A percentile compares a stretch with the other conserved stretches of the same genome.
Conservation (phyloP, 2,888 invertebrate genomes). For the Melipona bicolor region DNA sequence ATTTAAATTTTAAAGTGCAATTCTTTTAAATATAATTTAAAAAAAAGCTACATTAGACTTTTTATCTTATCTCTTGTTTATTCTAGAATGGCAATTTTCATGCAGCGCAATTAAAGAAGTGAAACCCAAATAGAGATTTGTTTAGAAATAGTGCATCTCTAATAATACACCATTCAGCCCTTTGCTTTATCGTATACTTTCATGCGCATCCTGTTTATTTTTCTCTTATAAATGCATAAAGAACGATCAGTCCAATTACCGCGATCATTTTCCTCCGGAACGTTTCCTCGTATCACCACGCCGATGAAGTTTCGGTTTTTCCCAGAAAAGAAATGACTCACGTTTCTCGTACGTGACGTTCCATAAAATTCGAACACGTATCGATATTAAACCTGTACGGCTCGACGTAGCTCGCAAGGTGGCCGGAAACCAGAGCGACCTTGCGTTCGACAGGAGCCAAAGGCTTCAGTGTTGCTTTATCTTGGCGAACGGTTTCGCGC, state of each 20-base stretch:
- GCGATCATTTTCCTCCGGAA: background rate
- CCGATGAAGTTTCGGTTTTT: background rate
- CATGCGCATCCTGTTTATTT: too few species aligned
- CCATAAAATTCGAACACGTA: background rate
- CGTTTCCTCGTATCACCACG: background rate
- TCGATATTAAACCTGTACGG: background rate
- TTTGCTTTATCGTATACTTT: too few species aligned
- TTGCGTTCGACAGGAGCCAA: constrained; percentile 36
- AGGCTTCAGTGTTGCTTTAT: constrained; percentile 23
- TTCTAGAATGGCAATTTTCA: too few species aligned
- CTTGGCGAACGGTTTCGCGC: constrained; percentile 34
- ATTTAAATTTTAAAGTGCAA: too few species aligned
- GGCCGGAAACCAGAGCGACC: constrained; percentile 22
- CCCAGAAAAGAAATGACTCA: background rate
- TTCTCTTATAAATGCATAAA: background rate
- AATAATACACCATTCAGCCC: too few species aligned
- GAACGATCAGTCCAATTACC: background rate
- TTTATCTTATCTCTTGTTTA: too few species aligned
- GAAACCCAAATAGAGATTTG: too few species aligned
- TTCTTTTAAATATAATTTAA: too few species aligned
- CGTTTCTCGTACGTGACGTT: constrained; percentile 2
- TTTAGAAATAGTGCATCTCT: too few species aligned
- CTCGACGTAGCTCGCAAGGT: background rate
- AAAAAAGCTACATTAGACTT: too few species aligned
- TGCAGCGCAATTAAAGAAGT: too few species aligned